Percentiles rank a stretch among this genome's conserved stretches.
Conservation (phyloP, 2,113 vertebrate species). For the Alosa alosa region DNA sequence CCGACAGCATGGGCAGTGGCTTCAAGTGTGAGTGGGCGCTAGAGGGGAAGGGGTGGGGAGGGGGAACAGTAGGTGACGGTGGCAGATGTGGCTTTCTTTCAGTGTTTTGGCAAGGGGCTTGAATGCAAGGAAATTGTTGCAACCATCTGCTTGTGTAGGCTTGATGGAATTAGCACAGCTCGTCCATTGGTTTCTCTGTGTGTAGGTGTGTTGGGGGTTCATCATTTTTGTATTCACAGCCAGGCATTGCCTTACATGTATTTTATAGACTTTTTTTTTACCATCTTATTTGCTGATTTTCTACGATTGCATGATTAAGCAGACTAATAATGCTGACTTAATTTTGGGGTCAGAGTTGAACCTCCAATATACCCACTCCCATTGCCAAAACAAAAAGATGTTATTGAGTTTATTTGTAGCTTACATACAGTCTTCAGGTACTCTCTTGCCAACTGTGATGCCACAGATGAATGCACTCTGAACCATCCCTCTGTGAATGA, state of each 20-base stretch:
- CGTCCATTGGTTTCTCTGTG: neutral
- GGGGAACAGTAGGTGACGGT: neutral
- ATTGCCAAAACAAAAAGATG: neutral
- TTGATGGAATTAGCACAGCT: neutral
- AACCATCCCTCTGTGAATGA: constrained; percentile 61
- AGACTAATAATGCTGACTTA: neutral
- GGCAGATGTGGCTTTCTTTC: neutral
- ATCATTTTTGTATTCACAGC: neutral
- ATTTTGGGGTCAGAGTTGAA: neutral
- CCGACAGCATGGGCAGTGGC: constrained; percentile 78
- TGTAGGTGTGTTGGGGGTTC: neutral
- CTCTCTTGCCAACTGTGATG: neutral
- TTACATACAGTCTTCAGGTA: neutral
- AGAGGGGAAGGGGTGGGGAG: neutral
- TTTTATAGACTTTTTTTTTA: neutral
- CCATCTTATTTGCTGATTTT: neutral
- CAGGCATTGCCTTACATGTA: neutral
- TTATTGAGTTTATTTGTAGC: neutral
- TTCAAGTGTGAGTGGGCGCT: neutral
- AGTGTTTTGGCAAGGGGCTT: neutral
- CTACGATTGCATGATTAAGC: neutral
- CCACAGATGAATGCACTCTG: neutral
- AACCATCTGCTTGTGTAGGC: neutral
- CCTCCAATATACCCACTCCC: neutral
- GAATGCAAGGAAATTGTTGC: neutral